phyloP scores from a whole-genome alignment of 2,888 invertebrate species.

The Acleris holmiana region DNA sequence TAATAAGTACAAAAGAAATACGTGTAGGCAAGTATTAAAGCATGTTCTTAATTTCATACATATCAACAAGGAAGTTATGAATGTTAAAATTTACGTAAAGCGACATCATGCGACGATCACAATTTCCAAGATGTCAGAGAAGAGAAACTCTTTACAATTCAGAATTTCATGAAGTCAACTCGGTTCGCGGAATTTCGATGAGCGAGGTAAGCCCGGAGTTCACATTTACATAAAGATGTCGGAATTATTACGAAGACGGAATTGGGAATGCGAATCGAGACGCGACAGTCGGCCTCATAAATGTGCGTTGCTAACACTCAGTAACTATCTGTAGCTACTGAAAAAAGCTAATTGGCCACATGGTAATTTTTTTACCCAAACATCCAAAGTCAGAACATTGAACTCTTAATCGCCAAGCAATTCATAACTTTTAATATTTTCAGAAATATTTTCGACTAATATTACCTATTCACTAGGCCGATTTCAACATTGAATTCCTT shows the following conservation, averaged over 20 bases:
- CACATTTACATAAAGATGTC: conserved; percentile 7
- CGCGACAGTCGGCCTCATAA: conserved; percentile 3
- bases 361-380: too few relatives aligned
- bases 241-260: conserved; percentile 9
- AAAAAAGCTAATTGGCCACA: too few relatives aligned
- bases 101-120: background rate
- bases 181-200: conserved; percentile 9
- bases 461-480: too few relatives aligned
- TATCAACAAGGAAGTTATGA: background rate
- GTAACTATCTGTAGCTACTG: conserved; percentile 1
- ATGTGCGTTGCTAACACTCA: conserved; percentile 6
- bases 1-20: too few relatives aligned
- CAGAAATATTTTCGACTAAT: too few relatives aligned
- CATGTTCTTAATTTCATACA: too few relatives aligned
- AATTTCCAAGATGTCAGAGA: conserved; percentile 8
- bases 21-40: too few relatives aligned
- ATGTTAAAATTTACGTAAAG: background rate
- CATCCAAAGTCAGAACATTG: too few relatives aligned
- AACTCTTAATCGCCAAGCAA: too few relatives aligned
- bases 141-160: conserved; percentile 3
- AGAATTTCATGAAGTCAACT: conserved; percentile 3
- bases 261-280: conserved; percentile 13
- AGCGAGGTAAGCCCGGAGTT: conserved; percentile 4
- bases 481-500: too few relatives aligned
- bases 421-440: too few relatives aligned